phyloP scores from a whole-genome alignment of 2,113 vertebrate genomes.

The Macroglossus sobrinus region DNA sequence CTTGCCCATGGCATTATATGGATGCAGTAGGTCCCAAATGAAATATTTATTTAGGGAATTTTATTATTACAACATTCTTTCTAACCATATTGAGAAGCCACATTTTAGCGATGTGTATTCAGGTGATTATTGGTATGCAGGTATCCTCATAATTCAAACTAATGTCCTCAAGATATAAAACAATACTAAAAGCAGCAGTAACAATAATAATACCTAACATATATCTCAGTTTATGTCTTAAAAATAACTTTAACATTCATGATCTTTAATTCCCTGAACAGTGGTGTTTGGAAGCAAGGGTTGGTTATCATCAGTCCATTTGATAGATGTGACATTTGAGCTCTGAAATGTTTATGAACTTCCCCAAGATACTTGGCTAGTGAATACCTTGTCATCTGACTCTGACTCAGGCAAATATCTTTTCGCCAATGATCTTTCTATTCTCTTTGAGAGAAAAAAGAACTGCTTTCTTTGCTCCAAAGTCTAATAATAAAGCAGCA shows the following conservation, averaged over 20 bases:
- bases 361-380: neutral
- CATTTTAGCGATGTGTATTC: neutral
- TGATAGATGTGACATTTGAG: neutral
- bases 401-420: neutral
- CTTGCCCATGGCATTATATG: neutral
- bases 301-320: neutral
- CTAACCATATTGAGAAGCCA: neutral
- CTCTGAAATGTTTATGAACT: neutral
- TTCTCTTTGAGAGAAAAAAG: neutral
- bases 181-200: neutral
- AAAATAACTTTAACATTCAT: neutral
- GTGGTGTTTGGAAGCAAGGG: neutral
- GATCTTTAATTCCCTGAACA: neutral
- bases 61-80: neutral
- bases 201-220: neutral
- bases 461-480: neutral
- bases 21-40: neutral
- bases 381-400: neutral
- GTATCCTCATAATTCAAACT: neutral
- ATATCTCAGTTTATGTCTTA: neutral
- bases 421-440: neutral
- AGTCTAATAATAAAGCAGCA: neutral
- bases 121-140: neutral
- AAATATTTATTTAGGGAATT: neutral
- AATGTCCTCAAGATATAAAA: neutral